phyloP scores from a whole-genome alignment of 1,140 invertebrate genomes.

The Marisa cornuarietis region DNA sequence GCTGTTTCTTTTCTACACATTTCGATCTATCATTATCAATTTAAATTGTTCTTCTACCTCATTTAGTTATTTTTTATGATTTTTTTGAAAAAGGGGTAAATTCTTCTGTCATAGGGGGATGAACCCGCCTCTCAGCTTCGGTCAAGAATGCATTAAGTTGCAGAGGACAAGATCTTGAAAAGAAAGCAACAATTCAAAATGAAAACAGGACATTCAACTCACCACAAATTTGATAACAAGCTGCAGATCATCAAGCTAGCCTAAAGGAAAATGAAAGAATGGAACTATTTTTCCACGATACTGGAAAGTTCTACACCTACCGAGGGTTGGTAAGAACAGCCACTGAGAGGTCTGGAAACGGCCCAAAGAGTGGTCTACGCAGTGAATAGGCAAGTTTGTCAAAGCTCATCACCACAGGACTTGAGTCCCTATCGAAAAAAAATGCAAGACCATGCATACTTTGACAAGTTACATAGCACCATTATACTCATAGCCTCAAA shows the following conservation, averaged over 20 bases:
- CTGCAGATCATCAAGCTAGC: background rate
- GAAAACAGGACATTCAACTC: background rate
- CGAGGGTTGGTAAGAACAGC: conserved; percentile 39
- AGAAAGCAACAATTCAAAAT: background rate
- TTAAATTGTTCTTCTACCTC: too few relatives aligned
- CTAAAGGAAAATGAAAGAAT: background rate
- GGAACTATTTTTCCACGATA: background rate
- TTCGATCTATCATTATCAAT: too few relatives aligned
- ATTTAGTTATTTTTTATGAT: too few relatives aligned
- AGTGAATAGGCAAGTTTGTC: conserved; percentile 69
- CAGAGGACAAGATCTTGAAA: too few relatives aligned
- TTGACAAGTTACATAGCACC: background rate
- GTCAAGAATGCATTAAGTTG: too few relatives aligned
- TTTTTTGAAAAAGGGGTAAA: too few relatives aligned
- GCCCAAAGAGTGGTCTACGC: conserved; percentile 77
- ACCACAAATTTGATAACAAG: background rate
- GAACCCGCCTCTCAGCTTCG: too few relatives aligned
- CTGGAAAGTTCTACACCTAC: conserved; percentile 3
- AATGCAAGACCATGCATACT: background rate
- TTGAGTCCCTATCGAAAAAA: conserved; percentile 40
- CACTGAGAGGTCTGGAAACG: conserved; percentile 68
- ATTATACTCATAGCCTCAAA: background rate
- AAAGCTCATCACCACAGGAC: conserved; percentile 45
- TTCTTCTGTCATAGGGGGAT: too few relatives aligned
- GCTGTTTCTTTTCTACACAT: too few relatives aligned